Evolutionary conservation across 53 echinoderm and acorn worm species (phyloP), one percentile per base, ranked within the genome.

Genomic region (Antedon mediterranea): DNA sequence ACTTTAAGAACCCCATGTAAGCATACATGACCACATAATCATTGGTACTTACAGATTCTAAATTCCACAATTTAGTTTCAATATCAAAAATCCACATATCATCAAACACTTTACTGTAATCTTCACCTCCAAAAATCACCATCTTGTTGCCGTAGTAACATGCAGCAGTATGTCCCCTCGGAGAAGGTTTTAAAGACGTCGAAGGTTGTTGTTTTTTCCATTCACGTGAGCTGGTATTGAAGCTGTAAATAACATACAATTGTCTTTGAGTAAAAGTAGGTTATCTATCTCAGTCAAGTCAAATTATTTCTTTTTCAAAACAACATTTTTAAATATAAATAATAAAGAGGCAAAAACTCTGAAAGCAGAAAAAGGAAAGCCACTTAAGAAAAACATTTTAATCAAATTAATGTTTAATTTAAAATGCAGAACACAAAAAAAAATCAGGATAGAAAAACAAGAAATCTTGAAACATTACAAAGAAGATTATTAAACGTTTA

Each of bases 11-110:
- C n/a, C n/a, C n/a, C n/a, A n/a, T n/a, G n/a, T n/a, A n/a, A 37
- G 11, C 37, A 32, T 79, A 30, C n/a, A 30, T 78, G 8, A 72
- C 30, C 14, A 18, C 18, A n/a, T 32, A 20, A 32, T 34, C 15
- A 79, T 30, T 74, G 70, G 8, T 31, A 72, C 28, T 43, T 34
- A 34, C 74, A 28, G 71, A 71, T 80, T 85, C 43, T 73, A 84
- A 75, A 31, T 81, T 57, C 85, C 37, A 37, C 4, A 37, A 11
- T 37, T 37, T 37, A 37, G 37, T 72, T 37, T 41, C 73, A 26
- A 83, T 82, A 71, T 85, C 76, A 34, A 85, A 85, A 32, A 84
- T 80, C 94, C 94, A 94, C 44, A 89, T 79, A 33, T 94, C 94
- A 29, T 82, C 73, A 31, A 77, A 70, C 23, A 94, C 85, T 0